Base-by-base conservation (phyloP, 2,888 invertebrate genomes). In the Eudemis profundana region DNA sequence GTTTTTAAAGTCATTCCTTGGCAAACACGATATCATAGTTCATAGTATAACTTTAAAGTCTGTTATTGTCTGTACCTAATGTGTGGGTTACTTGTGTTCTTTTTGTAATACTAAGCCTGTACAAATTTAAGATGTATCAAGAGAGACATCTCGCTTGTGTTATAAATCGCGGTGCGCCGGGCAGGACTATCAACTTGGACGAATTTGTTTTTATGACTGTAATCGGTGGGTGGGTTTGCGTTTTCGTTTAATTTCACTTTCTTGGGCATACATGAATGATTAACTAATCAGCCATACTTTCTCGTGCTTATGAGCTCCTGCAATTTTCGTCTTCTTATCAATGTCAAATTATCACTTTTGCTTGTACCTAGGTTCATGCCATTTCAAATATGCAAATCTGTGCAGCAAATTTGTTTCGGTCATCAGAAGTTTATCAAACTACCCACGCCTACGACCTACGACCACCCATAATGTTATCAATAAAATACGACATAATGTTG, bases 181-280 rank as follows among this genome's bases (percentile, higher is more conserved):
- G 83, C 79, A 80, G 78, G 78, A 78, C 85, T 82, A 88, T 88
- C 85, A 85, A 84, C 78, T 79, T 72, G 82, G 80, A 85, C 87
- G 88, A 86, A 86, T 87, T 86, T 84, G 85, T 85, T 89, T 87
- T 89, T 89, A 88, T 89, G 86, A 83, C 75, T 86, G 85, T 85
- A 85, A 85, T 83, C 85, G 85, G 83, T 90, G 90, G 89, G 90
- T 90, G 90, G 89, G 78, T 87, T 85, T 82, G 79, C 84, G 83
- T 86, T 82, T 81, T 72, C 66, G 74, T 75, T 74, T 49, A 51
- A 33, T 59, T 46, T 3, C 17, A 33, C 42, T 46, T 23, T 50
- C 23, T 57, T 44, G 29, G 14, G 19, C 8, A 17, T 33, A 40
- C n/a, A 38, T 60, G 44, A 57, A 49, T 2, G 17, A n/a, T 40